phyloP scores from a whole-genome alignment of 2,113 vertebrate genomes.

The Bothrops jararaca region DNA sequence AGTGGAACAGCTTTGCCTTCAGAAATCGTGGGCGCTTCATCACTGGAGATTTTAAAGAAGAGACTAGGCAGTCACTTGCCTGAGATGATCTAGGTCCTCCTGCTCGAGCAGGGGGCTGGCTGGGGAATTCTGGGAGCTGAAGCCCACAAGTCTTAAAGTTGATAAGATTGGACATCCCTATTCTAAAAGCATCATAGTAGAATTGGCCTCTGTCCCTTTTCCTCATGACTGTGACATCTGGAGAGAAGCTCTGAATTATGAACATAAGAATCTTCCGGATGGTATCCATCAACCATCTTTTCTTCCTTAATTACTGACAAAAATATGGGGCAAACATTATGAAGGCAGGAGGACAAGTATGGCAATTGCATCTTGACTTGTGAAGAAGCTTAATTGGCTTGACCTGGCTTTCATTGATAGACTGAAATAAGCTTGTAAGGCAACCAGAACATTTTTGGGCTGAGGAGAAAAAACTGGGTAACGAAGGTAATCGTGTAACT shows the following conservation, averaged over 20 bases:
- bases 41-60: no score
- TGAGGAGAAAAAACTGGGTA: not conserved
- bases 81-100: no score
- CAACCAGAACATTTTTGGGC: not conserved
- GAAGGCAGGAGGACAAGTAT: not conserved
- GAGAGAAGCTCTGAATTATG: not conserved
- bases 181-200: not conserved
- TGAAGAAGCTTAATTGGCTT: not conserved
- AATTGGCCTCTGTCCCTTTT: not conserved
- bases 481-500: not conserved
- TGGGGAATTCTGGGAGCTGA: not conserved
- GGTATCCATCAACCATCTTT: not conserved
- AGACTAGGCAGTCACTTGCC: no score
- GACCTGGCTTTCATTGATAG: not conserved
- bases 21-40: no score
- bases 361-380: not conserved
- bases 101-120: no score
- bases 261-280: not conserved
- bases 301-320: not conserved
- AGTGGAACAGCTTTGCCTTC: no score
- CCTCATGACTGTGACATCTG: not conserved
- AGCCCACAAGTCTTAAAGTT: not conserved
- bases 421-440: not conserved
- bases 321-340: not conserved
- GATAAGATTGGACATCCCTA: not conserved